These are phyloP conservation scores for Gephyroberyx darwinii DNA, from an alignment of 2,797 vertebrate species.

Conservation along the genomic window DNA sequence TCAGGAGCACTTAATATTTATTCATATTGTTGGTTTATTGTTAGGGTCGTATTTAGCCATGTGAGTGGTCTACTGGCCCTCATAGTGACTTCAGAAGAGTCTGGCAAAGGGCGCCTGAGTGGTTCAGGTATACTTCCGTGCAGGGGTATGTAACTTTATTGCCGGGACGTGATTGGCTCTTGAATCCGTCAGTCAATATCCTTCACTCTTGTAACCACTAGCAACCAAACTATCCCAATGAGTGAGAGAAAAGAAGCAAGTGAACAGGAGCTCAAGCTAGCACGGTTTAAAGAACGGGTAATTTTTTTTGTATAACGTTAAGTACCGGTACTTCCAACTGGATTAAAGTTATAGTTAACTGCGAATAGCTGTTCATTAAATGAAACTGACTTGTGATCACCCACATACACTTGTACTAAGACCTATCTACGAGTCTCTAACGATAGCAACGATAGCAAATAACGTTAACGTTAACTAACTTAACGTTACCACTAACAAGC, in stretches of 20 bases:
- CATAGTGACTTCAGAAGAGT: neutral
- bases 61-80: neutral
- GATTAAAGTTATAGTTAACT: fast-evolving
- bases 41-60: neutral
- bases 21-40: neutral
- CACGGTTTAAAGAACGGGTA: conserved; percentile 29
- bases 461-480: no score
- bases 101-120: no score
- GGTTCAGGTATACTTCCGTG: neutral
- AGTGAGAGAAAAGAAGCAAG: neutral
- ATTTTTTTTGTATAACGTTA: neutral
- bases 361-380: fast-evolving
- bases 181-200: conserved; percentile 20
- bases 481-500: no score
- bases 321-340: neutral
- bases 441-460: no score
- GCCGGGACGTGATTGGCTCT: conserved; percentile 49
- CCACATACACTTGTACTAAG: no score
- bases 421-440: no score
- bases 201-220: conserved; percentile 56
- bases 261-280: conserved; percentile 5
- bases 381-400: no score
- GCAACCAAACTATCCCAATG: conserved; percentile 64
- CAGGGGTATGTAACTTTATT: neutral
- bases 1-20: neutral